Evolutionary conservation across 2,797 vertebrate genomes (phyloP), one percentile per base, ranked within the genome.

Genomic region (Chiroxiphia lanceolata): DNA sequence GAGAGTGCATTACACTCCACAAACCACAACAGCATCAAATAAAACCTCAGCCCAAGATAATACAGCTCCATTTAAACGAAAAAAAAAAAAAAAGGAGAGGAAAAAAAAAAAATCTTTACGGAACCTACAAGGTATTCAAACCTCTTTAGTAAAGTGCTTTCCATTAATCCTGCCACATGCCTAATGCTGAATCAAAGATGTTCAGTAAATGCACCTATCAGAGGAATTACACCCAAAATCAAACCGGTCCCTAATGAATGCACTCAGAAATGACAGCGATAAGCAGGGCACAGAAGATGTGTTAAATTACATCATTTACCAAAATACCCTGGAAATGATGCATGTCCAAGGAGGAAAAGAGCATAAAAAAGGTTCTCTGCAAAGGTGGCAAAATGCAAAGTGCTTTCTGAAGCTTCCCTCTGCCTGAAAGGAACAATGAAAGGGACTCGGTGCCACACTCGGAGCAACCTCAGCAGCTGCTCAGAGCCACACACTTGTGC

Each of bases 101-200:
- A 64, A 69, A 42, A 59, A 8, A 33, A 81, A 79, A 86, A 76
- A 68, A 38, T 22, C 79, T 69, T 70, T 45, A 91, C 83, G 81
- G 57, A 91, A 91, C 44, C 40, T 70, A 74, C 38, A 21, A 77
- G 45, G 81, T 67, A 92, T 74, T 94, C 78, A 80, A 57, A 48
- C 29, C 94, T 94, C 51, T 87, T 89, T 75, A 83, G n/a, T 38
- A 88, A 93, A 92, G 92, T 64, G 74, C 87, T 92, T 83, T 57
- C 92, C 79, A 72, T 91, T 78, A 75, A 83, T 80, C 83, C 74
- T 68, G 60, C 87, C 64, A 11, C 33, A 63, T 0, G 1, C 7
- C 23, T 60, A 60, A 83, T 2, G 57, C 74, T 59, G 85, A 83
- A 87, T 65, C 90, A 69, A 83, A 92, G 85, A 69, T 3, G 12